These are phyloP conservation scores for Apis mellifera DNA, from an alignment of 1,140 invertebrate species.

Conservation along the genomic window DNA sequence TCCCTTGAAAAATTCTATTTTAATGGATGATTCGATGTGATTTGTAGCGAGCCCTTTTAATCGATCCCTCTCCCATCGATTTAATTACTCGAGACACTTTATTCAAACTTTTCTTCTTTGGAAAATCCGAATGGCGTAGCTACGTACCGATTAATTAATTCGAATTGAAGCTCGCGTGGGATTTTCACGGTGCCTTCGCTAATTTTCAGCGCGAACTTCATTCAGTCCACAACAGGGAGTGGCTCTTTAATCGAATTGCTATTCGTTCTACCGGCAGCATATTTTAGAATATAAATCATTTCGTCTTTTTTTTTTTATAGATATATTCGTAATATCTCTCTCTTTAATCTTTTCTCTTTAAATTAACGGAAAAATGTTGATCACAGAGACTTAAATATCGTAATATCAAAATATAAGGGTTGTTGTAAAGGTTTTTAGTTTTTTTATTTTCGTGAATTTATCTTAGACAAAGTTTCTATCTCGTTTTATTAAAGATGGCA, in stretches of 20 bases:
- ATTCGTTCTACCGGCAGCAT: not conserved
- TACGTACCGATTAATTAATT: conserved; percentile 5
- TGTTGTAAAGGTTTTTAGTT: too few relatives aligned
- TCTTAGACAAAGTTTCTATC: not conserved
- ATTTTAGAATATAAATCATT: too few relatives aligned
- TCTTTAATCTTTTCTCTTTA: not conserved
- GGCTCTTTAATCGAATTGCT: not conserved
- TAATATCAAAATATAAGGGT: not conserved
- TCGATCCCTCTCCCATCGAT: not conserved
- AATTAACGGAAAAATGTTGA: not conserved
- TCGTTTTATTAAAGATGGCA: not conserved
- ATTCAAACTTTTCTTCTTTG: not conserved
- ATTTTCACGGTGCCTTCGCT: not conserved
- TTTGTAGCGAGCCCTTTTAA: not conserved
- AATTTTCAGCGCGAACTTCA: not conserved
- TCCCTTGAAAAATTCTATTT: too few relatives aligned
- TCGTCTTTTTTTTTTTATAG: too few relatives aligned
- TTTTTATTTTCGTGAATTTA: not conserved
- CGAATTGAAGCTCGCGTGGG: not conserved
- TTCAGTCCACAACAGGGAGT: not conserved
- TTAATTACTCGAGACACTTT: not conserved
- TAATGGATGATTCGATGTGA: too few relatives aligned
- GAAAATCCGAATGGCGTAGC: not conserved
- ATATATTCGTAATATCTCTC: not conserved
- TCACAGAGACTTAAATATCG: not conserved